Evolutionary conservation across 2,888 invertebrate genomes (phyloP).

Genomic region (Cheilosia vulpina): DNA sequence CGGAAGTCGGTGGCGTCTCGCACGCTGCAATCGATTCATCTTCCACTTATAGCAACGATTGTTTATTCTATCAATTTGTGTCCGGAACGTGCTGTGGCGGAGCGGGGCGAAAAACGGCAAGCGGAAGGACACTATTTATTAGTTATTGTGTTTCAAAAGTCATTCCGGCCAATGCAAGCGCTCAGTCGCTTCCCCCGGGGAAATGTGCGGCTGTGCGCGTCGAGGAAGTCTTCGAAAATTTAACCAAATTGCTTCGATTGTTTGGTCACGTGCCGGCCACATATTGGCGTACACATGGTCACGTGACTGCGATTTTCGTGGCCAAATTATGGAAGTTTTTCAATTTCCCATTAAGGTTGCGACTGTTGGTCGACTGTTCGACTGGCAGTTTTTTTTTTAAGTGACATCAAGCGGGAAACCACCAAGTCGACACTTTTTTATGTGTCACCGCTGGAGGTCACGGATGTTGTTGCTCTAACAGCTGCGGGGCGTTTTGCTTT

Average conservation of each 20-base stretch:
- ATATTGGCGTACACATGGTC: constrained; percentile 61
- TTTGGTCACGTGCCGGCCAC: constrained; percentile 71
- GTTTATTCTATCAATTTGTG: constrained; percentile 72
- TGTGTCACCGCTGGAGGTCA: constrained; percentile 34
- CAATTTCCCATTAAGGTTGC: constrained; percentile 66
- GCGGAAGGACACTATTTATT: constrained; percentile 75
- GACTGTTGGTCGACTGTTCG: background rate
- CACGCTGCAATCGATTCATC: constrained; percentile 29
- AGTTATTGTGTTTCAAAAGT: constrained; percentile 72
- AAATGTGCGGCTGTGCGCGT: constrained; percentile 43
- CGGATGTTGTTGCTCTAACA: constrained; percentile 60
- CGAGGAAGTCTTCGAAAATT: constrained; percentile 64
- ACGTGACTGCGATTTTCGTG: constrained; percentile 70
- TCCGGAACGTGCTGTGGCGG: constrained; percentile 36
- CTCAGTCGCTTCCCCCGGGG: constrained; percentile 41
- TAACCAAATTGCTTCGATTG: constrained; percentile 74
- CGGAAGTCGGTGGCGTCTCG: background rate
- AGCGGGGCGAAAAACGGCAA: constrained; percentile 1
- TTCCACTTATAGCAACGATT: constrained; percentile 39
- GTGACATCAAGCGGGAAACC: constrained; percentile 69
- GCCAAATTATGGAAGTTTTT: constrained; percentile 73
- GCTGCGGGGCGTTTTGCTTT: constrained; percentile 64
- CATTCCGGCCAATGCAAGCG: constrained; percentile 58
- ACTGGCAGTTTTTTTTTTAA: constrained; percentile 65
- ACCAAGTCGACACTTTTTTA: constrained; percentile 69